phyloP scores from a whole-genome alignment of 53 echinoderm and acorn worm genomes.

The Astropecten irregularis region DNA sequence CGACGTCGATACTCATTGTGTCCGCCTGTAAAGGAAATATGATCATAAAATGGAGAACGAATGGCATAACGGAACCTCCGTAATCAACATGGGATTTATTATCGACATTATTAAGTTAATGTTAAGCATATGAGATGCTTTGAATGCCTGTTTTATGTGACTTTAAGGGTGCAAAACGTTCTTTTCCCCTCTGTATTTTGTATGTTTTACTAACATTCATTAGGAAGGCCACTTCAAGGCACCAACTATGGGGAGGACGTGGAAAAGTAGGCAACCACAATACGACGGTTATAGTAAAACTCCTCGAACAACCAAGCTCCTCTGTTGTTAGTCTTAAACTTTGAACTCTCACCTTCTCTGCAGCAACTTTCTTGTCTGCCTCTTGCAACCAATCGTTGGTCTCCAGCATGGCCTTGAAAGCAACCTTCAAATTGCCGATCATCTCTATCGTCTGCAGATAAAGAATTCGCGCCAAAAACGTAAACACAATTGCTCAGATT shows the following conservation, averaged over 20 bases:
- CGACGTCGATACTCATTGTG: conserved; percentile 72
- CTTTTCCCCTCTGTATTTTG: too few relatives aligned
- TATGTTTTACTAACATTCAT: too few relatives aligned
- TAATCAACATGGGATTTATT: not conserved
- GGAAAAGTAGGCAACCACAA: too few relatives aligned
- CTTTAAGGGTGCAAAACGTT: too few relatives aligned
- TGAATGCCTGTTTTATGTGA: too few relatives aligned
- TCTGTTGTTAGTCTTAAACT: too few relatives aligned
- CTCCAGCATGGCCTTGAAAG: conserved; percentile 80
- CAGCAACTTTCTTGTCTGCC: conserved; percentile 73
- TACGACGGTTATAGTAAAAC: too few relatives aligned
- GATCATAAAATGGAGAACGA: not conserved
- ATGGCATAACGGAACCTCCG: not conserved
- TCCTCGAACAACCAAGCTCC: too few relatives aligned
- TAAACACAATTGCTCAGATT: too few relatives aligned
- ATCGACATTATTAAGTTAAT: not conserved
- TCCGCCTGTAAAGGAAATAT: conserved; percentile 24
- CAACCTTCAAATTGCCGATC: conserved; percentile 74
- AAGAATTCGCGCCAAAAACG: not conserved
- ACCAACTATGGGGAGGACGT: too few relatives aligned
- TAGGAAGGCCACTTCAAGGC: too few relatives aligned
- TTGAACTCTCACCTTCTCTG: conserved; percentile 81
- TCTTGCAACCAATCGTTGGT: conserved; percentile 80
- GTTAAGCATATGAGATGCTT: too few relatives aligned
- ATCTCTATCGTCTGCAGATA: conserved; percentile 68